Base-by-base conservation (phyloP, 2,888 invertebrate genomes). In the Lepetodrilus schrolli region DNA sequence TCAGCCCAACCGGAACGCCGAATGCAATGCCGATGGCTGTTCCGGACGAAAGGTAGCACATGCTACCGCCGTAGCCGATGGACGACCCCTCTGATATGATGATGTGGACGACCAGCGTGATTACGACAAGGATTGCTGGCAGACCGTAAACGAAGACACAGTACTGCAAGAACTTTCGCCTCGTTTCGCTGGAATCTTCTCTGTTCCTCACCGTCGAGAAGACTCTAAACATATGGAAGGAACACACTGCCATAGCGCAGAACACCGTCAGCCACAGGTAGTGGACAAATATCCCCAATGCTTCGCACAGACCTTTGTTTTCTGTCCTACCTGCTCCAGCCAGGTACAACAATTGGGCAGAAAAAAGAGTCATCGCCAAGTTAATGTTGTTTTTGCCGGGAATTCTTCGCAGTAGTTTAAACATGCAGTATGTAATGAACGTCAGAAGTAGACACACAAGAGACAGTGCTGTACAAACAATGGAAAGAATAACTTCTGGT, bases 331-430 rank as follows among this genome's bases (percentile, higher is more conserved):
- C 70, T 0, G 74, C 58, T 2, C 74, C 76, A 8, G 72, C 66
- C 10, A 78, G 49, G 48, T 76, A 78, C 8, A 78, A 30, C 8
- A 74, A 30, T 43, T 78, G 80, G 5, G 76, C 76, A 4, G 73
- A 30, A 65, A 80, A 78, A 4, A 80, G 66, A 1, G 72, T 17
- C 30, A 72, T 17, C 0, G 72, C 34, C 26, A 80, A 66, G 47
- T 73, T 75, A 73, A 82, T 80, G 72, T 78, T 78, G 71, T 78
- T 81, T 38, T 75, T 74, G 4, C 82, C 80, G 0, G 80, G 78
- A 0, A 78, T 74, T 0, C 76, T 74, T 8, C 80, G 66, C 47
- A 82, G 71, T 13, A 66, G 13, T 26, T 69, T 72, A 66, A 76
- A 75, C 7, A 73, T 13, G 7, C 70, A 69, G 51, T 76, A 80